Percentiles rank a stretch among this genome's conserved stretches.
phyloP scores from a whole-genome alignment of 2,797 vertebrate species.

The Chloroceryle amazona region DNA sequence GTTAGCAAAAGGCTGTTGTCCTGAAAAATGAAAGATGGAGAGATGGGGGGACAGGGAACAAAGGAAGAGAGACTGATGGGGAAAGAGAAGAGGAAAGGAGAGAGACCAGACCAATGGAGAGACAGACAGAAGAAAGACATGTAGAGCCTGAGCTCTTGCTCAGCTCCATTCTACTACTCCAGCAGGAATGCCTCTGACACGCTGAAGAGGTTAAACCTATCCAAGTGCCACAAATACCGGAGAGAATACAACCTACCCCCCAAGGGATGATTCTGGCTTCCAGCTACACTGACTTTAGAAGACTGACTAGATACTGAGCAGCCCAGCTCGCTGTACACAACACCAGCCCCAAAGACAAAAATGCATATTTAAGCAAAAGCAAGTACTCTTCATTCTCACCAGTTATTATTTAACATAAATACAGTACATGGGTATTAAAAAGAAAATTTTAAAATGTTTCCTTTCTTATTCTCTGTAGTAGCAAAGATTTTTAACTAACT shows the following conservation, averaged over 20 bases:
- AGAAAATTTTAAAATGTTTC: neutral
- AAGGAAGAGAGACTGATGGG: neutral
- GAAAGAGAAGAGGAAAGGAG: neutral
- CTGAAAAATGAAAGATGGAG: neutral
- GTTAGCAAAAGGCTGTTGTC: neutral
- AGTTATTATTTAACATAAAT: neutral
- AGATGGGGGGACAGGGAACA: accelerated
- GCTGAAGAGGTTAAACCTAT: neutral
- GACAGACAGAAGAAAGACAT: neutral
- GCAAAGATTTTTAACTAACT: neutral
- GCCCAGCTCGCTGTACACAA: neutral
- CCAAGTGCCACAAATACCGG: neutral
- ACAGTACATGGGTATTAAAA: neutral
- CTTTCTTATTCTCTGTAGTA: neutral
- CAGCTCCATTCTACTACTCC: neutral
- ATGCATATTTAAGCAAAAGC: neutral
- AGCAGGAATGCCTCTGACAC: neutral
- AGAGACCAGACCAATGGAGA: neutral
- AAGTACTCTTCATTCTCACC: neutral
- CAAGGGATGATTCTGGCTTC: neutral
- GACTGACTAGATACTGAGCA: neutral
- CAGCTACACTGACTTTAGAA: neutral
- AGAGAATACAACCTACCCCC: too few species aligned
- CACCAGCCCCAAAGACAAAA: neutral
- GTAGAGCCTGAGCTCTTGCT: neutral